Percentiles rank a stretch among this genome's conserved stretches.
These are phyloP conservation scores for Drosophila dunni DNA, from an alignment of 1,140 invertebrate species.

Conservation along the genomic window DNA sequence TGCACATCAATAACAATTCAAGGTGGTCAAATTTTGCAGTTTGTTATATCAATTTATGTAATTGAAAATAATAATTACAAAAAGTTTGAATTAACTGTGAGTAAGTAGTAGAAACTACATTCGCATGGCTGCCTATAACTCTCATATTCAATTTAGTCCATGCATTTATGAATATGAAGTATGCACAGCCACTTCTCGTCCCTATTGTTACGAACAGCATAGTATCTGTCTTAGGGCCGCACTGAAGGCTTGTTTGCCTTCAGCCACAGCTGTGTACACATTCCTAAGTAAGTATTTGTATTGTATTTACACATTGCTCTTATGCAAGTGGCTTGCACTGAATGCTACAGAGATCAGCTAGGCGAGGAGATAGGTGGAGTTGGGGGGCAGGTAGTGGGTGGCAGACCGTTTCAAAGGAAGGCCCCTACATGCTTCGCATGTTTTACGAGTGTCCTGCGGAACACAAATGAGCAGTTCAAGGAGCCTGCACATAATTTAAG, in stretches of 20 bases:
- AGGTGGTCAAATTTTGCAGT: conserved; percentile 16
- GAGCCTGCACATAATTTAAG: conserved; percentile 33
- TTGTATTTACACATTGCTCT: conserved; percentile 29
- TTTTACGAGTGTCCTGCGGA: conserved; percentile 30
- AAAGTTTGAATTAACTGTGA: background rate
- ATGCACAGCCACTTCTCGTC: background rate
- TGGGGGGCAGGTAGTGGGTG: too few species aligned
- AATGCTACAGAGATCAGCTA: background rate
- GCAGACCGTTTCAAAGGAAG: too few species aligned
- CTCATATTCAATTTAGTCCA: background rate
- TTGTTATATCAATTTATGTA: background rate
- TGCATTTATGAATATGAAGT: conserved; percentile 1
- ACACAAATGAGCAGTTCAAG: conserved; percentile 36
- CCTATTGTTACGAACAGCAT: conserved; percentile 5
- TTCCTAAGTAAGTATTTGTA: conserved; percentile 28
- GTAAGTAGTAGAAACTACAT: too few species aligned
- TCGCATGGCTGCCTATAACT: background rate
- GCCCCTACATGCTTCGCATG: conserved; percentile 9
- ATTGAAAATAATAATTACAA: conserved; percentile 21
- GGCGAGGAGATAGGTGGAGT: background rate
- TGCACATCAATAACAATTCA: conserved; percentile 39
- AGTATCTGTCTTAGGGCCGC: conserved; percentile 20
- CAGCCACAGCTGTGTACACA: conserved; percentile 11
- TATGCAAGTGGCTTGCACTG: conserved; percentile 25
- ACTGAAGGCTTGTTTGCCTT: conserved; percentile 7